Percentiles rank a stretch among this genome's conserved stretches.
Conservation (phyloP, 2,797 vertebrate species). For the Gobionotothen gibberifrons region DNA sequence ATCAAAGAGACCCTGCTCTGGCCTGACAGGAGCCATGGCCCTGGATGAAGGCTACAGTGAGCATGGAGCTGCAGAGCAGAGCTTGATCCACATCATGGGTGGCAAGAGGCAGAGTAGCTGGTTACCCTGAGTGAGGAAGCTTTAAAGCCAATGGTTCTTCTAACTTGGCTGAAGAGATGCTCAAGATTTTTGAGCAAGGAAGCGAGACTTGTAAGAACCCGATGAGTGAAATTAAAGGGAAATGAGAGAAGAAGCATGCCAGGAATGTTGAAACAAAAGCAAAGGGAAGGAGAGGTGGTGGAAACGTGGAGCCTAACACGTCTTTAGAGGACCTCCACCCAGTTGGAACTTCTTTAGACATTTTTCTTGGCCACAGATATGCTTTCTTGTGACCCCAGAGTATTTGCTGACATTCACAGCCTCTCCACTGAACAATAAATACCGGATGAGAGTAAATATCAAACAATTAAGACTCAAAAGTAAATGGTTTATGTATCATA, state of each 20-base stretch:
- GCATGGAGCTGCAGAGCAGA: conserved; percentile 18
- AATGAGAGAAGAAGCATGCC: conserved; percentile 44
- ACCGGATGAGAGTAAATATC: conserved; percentile 23
- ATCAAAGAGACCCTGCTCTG: conserved; percentile 68
- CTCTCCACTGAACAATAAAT: conserved; percentile 55
- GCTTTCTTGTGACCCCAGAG: conserved; percentile 48
- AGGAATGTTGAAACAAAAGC: conserved; percentile 69
- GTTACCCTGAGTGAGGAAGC: not conserved
- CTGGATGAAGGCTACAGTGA: conserved; percentile 43
- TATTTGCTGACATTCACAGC: conserved; percentile 36
- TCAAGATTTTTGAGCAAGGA: conserved; percentile 4
- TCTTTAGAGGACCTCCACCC: conserved; percentile 64
- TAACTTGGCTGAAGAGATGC: conserved; percentile 9
- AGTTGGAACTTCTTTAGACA: conserved; percentile 22
- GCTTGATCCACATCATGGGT: conserved; percentile 25
- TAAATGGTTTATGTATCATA: not conserved
- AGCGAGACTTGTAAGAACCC: conserved; percentile 16
- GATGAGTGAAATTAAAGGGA: conserved; percentile 50
- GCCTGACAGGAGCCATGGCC: conserved; percentile 55
- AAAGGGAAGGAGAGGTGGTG: conserved; percentile 24
- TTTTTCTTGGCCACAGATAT: conserved; percentile 52
- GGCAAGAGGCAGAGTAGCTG: conserved; percentile 19
- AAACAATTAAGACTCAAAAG: conserved; percentile 38
- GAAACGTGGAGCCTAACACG: conserved; percentile 38
- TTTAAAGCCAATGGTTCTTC: not conserved